Base-by-base conservation (phyloP, 2,797 vertebrate genomes). In the Sebastiscus albofasciatus region DNA sequence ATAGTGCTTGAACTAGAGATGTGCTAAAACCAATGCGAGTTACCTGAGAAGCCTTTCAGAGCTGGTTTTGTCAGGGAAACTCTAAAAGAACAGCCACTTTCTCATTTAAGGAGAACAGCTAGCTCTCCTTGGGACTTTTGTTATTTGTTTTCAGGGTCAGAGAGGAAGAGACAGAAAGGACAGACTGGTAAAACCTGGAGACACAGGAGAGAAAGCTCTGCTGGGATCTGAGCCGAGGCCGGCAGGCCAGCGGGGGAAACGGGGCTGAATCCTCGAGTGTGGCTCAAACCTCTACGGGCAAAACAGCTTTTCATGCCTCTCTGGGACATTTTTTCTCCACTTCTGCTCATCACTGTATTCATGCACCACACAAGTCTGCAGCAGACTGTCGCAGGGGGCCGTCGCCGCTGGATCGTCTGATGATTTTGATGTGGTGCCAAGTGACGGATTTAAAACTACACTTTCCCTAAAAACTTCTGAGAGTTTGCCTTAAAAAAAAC, bases 61-160 rank as follows among this genome's bases (percentile, higher is more conserved):
- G 39, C 27, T 58, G 24, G 1, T 46, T 75, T 72, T 60, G 20
- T 72, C 8, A 3, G 5, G 12, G 18, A 56, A 31, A 56, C 24
- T n/a, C 42, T 18, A 18, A 26, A 31, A 36, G 22, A 58, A 42
- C 29, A 39, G 20, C 3, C 33, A 8, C 5, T 24, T 60, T 42
- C 72, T 73, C 4, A 67, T 65, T 67, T 31, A 60, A 39, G 52
- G 5, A 59, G 24, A 80, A 62, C 52, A 72, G 54, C 34, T 60
- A 8, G 24, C 24, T 55, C 42, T 75, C 66, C 36, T 54, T 34
- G 11, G 16, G 52, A n/a, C 29, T 64, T 29, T 14, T 29, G 3
- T 6, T 11, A 61, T 73, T 24, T 68, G 36, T 66, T 77, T 87
- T 85, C 77, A 65, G 67, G 42, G 79, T 83, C 49, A 36, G 65